Evolutionary conservation across 2,113 vertebrate species (phyloP).

Genomic region (Microcebus tavaratra): DNA sequence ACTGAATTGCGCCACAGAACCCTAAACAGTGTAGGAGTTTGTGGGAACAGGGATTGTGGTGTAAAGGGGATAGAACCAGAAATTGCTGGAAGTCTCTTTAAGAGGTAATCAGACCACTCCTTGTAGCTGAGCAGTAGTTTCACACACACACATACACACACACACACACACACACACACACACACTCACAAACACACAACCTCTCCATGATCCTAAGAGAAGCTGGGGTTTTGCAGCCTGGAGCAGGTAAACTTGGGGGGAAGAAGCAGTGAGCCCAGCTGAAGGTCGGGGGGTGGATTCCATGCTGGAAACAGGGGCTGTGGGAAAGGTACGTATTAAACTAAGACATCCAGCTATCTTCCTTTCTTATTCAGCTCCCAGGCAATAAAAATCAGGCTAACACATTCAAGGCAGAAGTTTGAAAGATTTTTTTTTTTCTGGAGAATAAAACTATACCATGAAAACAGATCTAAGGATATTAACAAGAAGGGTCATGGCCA

Average conservation of each 20-base stretch:
- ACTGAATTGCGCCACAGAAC: background rate
- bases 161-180: too few relatives aligned
- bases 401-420: background rate
- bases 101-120: background rate
- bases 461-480: background rate
- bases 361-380: background rate
- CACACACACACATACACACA: background rate
- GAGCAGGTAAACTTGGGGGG: background rate
- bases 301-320: background rate
- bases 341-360: background rate
- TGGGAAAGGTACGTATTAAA: background rate
- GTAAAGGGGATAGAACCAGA: background rate
- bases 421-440: background rate
- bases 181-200: background rate
- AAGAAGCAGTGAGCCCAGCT: background rate
- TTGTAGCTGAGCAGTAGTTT: background rate
- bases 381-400: background rate
- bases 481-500: background rate
- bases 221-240: background rate
- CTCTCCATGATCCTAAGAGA: background rate
- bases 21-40: background rate
- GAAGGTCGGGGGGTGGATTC: background rate
- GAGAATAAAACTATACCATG: background rate
- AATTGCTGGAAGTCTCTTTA: background rate
- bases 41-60: background rate